Conservation (phyloP, 2,113 vertebrate genomes). For the Stigmatopora argus region DNA sequence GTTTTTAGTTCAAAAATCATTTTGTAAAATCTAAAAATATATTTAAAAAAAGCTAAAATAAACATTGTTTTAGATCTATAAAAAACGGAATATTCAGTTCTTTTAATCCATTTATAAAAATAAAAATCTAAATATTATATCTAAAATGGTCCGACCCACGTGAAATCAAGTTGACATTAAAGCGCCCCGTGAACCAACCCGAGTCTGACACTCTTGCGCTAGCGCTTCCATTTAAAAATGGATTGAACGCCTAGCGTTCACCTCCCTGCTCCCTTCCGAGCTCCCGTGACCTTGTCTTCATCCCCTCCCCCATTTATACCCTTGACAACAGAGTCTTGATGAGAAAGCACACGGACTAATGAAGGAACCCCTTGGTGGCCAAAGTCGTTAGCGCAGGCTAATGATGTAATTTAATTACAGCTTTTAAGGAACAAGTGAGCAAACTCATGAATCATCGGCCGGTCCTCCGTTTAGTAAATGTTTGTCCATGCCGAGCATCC, state of each 20-base stretch:
- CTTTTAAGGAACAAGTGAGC: constrained; percentile 21
- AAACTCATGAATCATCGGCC: background rate
- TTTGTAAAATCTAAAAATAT: too few species aligned
- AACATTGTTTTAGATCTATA: too few species aligned
- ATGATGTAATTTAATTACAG: constrained; percentile 35
- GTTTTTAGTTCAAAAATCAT: too few species aligned
- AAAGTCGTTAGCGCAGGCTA: constrained; percentile 41
- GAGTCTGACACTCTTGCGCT: too few species aligned
- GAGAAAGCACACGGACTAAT: constrained; percentile 39
- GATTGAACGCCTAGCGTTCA: background rate
- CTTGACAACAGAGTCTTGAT: constrained; percentile 20
- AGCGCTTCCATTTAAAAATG: too few species aligned
- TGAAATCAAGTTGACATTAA: too few species aligned
- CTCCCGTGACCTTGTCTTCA: constrained; percentile 36
- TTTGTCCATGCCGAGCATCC: constrained; percentile 37
- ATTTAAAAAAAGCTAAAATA: too few species aligned
- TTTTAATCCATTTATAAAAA: too few species aligned
- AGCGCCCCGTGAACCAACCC: too few species aligned
- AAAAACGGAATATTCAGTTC: too few species aligned
- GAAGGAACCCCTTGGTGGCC: constrained; percentile 24
- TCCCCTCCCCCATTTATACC: constrained; percentile 28
- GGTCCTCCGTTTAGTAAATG: constrained; percentile 36
- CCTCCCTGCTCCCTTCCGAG: background rate
- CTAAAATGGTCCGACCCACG: too few species aligned
- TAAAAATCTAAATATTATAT: too few species aligned